Conservation (phyloP, 1,140 invertebrate genomes). For the Drosophila sucinea region DNA sequence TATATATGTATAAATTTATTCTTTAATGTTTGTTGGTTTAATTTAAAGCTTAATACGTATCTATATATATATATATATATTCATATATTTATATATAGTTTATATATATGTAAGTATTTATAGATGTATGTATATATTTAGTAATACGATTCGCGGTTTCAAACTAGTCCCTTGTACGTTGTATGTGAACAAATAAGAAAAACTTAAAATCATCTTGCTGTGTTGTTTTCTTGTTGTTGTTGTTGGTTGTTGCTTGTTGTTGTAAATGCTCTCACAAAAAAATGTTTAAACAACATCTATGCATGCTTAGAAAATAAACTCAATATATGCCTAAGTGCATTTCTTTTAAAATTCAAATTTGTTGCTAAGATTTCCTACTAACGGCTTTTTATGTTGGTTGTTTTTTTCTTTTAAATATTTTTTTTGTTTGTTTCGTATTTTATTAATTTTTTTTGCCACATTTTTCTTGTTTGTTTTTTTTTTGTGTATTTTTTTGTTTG, state of each 20-base stretch:
- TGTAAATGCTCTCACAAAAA: constrained; percentile 66
- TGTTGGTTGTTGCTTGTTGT: constrained; percentile 35
- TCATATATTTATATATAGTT: constrained; percentile 47
- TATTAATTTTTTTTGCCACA: constrained; percentile 18
- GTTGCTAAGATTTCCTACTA: constrained; percentile 57
- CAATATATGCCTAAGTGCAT: constrained; percentile 37
- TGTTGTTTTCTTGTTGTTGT: constrained; percentile 37
- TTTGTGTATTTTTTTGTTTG: constrained; percentile 17
- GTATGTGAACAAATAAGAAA: constrained; percentile 52
- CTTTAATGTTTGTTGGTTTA: constrained; percentile 22
- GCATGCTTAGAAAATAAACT: constrained; percentile 31
- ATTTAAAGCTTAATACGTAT: constrained; percentile 50
- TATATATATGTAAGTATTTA: constrained; percentile 42
- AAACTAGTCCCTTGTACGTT: constrained; percentile 81
- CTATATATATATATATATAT: constrained; percentile 50
- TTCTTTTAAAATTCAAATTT: constrained; percentile 66
- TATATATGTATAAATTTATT: constrained; percentile 31
- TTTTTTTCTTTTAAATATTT: background rate
- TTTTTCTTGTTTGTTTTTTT: background rate
- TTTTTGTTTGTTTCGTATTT: constrained; percentile 22
- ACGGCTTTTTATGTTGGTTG: constrained; percentile 18
- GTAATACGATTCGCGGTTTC: constrained; percentile 81
- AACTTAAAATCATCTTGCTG: constrained; percentile 41
- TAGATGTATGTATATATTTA: constrained; percentile 74
- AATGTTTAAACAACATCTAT: constrained; percentile 55